Conservation (phyloP, 2,113 vertebrate genomes). For the Anguilla rostrata region DNA sequence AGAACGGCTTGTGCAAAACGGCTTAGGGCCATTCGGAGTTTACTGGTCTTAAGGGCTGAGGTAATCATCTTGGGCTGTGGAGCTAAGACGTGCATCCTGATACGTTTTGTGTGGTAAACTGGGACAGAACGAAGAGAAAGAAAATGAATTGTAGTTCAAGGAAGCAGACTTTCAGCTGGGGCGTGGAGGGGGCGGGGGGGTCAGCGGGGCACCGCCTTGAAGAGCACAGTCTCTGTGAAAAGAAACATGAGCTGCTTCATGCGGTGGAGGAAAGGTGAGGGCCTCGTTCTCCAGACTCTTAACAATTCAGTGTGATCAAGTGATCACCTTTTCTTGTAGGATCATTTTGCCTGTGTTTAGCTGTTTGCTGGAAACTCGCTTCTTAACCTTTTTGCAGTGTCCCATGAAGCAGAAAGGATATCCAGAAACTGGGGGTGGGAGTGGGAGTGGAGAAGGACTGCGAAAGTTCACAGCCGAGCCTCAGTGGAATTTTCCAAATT, state of each 20-base stretch:
- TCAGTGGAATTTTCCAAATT: slow-evolving; percentile 63
- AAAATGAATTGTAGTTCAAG: neutral
- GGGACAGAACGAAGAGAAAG: neutral
- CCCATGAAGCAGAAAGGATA: slow-evolving; percentile 41
- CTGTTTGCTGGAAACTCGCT: neutral
- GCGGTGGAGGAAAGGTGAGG: neutral
- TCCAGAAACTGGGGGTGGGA: slow-evolving; percentile 32
- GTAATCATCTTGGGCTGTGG: neutral
- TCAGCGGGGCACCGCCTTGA: neutral
- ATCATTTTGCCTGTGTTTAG: neutral
- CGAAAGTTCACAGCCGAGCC: slow-evolving; percentile 44
- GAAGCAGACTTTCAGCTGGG: neutral
- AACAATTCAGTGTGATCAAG: neutral
- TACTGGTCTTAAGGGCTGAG: neutral
- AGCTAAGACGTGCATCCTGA: neutral
- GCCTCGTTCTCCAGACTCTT: neutral
- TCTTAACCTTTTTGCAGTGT: slow-evolving; percentile 4
- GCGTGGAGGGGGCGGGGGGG: neutral
- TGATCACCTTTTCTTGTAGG: neutral
- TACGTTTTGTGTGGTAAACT: neutral
- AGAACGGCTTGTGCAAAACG: neutral
- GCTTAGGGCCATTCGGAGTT: neutral
- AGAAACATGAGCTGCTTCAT: neutral
- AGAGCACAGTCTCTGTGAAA: neutral
- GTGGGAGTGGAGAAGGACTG: slow-evolving; percentile 36